Percentiles rank a stretch among this genome's conserved stretches.
Evolutionary conservation across 2,113 vertebrate species (phyloP).

Genomic region (Kobus ellipsiprymnus): DNA sequence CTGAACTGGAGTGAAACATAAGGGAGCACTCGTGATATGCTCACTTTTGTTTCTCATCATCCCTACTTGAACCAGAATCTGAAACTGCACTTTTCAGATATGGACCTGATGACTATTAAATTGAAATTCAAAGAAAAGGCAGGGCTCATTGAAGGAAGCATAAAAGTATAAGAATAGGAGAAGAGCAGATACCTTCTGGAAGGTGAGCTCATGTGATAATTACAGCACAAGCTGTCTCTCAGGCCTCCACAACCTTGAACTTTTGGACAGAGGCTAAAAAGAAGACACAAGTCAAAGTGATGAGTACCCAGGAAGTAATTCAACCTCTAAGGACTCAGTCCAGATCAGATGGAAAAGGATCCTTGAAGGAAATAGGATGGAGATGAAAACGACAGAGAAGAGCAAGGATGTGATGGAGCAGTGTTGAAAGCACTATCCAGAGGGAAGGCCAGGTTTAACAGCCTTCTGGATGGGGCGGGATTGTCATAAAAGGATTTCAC

Average conservation of each 20-base stretch:
- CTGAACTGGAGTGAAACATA: neutral
- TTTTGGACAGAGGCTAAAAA: neutral
- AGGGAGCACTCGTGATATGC: neutral
- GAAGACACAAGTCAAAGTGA: neutral
- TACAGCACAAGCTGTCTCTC: neutral
- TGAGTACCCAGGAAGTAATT: neutral
- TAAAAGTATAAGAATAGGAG: neutral
- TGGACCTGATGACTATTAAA: neutral
- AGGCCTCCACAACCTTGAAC: neutral
- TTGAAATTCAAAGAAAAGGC: neutral
- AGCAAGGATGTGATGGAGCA: accelerated
- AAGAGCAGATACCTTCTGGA: neutral
- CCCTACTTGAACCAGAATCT: neutral
- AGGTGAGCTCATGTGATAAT: no score
- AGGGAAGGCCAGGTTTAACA: neutral
- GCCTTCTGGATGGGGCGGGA: neutral
- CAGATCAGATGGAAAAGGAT: neutral
- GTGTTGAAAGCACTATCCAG: accelerated
- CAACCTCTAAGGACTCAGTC: neutral
- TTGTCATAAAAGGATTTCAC: neutral
- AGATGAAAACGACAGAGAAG: neutral
- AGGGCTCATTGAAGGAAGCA: neutral
- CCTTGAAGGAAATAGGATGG: neutral
- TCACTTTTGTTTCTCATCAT: neutral
- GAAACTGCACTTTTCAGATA: neutral